A percentile compares a stretch with the other conserved stretches of the same genome.
Evolutionary conservation across 2,113 vertebrate genomes (phyloP).

Genomic region (Bucco capensis): DNA sequence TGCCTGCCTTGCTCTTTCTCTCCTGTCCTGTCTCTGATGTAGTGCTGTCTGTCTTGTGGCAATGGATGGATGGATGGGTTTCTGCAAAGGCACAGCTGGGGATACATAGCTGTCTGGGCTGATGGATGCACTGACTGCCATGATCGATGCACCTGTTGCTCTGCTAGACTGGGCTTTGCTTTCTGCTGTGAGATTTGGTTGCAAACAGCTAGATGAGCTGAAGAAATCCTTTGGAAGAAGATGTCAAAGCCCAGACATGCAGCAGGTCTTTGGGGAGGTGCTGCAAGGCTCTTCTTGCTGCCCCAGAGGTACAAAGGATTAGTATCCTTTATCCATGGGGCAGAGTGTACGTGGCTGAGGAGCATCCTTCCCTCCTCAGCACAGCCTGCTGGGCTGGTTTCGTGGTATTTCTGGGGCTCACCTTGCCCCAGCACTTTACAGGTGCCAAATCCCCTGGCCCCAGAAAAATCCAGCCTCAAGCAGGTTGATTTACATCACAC

Average conservation of each 20-base stretch:
- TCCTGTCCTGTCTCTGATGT: background rate
- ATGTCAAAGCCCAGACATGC: background rate
- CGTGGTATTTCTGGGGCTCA: background rate
- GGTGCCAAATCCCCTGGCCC: background rate
- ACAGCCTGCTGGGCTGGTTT: background rate
- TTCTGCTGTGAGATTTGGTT: background rate
- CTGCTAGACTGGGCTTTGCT: background rate
- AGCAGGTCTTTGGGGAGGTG: background rate
- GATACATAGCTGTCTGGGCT: background rate
- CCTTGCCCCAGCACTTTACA: background rate
- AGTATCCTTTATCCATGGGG: background rate
- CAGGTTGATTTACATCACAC: background rate
- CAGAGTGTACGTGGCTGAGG: background rate
- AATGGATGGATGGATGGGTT: background rate
- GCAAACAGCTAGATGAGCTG: background rate
- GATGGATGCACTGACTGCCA: accelerated
- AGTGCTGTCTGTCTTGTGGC: background rate
- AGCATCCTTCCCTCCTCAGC: background rate
- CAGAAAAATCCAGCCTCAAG: background rate
- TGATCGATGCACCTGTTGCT: background rate
- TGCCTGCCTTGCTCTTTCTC: background rate
- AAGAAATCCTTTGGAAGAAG: background rate
- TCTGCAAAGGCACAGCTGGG: background rate
- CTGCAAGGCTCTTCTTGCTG: background rate
- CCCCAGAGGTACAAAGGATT: background rate